phyloP scores from a whole-genome alignment of 2,113 vertebrate genomes.

The Fukomys damarensis region DNA sequence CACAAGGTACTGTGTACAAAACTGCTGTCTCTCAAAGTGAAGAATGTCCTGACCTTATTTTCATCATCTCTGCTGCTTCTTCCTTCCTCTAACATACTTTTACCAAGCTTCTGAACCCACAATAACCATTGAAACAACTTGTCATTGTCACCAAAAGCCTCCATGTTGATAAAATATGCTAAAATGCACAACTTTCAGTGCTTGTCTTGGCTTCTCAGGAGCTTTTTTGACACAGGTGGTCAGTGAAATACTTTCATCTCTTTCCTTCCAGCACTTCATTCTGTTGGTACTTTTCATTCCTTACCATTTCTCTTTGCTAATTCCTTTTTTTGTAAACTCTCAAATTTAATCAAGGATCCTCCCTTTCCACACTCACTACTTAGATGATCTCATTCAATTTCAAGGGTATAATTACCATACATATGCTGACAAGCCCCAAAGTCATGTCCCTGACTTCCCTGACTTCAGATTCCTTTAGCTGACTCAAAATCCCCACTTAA shows the following conservation, averaged over 20 bases:
- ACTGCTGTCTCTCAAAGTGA: background rate
- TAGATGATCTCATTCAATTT: constrained; percentile 46
- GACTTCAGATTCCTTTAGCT: constrained; percentile 41
- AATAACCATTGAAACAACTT: background rate
- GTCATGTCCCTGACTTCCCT: background rate
- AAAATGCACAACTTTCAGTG: background rate
- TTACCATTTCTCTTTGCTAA: background rate
- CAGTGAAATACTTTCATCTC: background rate
- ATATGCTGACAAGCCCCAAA: constrained; percentile 48
- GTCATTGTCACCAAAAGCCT: background rate
- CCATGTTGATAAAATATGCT: background rate
- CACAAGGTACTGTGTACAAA: background rate
- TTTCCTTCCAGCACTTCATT: background rate
- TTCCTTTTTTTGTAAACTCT: background rate
- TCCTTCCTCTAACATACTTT: background rate
- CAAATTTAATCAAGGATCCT: background rate
- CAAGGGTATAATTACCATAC: constrained; percentile 10
- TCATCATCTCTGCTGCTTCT: background rate
- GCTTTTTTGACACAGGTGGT: background rate
- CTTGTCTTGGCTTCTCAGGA: background rate
- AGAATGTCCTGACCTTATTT: background rate
- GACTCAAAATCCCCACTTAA: background rate
- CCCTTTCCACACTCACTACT: background rate
- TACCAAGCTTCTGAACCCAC: background rate
- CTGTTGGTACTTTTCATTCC: background rate